A percentile compares a stretch with the other conserved stretches of the same genome.
These are phyloP conservation scores for Psittacula echo DNA, from an alignment of 2,797 vertebrate genomes.

Conservation along the genomic window DNA sequence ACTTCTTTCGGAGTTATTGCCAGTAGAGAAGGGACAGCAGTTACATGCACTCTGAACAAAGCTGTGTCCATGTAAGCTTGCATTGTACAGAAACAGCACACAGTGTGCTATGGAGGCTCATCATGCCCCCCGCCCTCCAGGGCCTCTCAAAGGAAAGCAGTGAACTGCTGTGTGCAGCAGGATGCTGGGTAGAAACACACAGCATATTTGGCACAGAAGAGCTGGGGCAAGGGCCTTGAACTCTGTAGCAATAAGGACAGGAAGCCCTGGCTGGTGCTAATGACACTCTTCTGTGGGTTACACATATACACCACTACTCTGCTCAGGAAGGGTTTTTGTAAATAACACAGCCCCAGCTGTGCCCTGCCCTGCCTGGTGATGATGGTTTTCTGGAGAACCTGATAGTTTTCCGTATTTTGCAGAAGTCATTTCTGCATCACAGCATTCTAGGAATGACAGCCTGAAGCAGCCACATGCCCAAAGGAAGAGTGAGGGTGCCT, in stretches of 20 bases:
- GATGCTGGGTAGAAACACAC: background rate
- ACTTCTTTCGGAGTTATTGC: background rate
- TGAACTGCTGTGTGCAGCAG: background rate
- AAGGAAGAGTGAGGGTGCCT: background rate
- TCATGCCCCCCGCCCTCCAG: background rate
- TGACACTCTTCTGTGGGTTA: background rate
- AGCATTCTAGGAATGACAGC: background rate
- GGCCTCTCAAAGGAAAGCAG: rapidly evolving
- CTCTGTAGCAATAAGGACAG: background rate
- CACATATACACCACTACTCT: rapidly evolving
- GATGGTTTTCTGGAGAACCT: background rate
- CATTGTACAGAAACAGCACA: background rate
- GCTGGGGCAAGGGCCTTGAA: background rate
- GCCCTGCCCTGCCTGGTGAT: background rate
- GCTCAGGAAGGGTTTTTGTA: background rate
- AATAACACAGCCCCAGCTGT: background rate
- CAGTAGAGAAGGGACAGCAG: background rate
- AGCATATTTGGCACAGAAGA: rapidly evolving
- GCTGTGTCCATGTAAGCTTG: background rate
- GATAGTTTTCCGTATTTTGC: background rate
- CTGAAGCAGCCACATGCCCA: background rate
- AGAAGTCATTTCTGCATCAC: background rate
- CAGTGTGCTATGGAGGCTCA: rapidly evolving
- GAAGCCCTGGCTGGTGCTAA: background rate
- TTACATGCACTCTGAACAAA: background rate